These are phyloP conservation scores for Haemorhous mexicanus DNA, from an alignment of 2,113 vertebrate genomes.

Conservation along the genomic window DNA sequence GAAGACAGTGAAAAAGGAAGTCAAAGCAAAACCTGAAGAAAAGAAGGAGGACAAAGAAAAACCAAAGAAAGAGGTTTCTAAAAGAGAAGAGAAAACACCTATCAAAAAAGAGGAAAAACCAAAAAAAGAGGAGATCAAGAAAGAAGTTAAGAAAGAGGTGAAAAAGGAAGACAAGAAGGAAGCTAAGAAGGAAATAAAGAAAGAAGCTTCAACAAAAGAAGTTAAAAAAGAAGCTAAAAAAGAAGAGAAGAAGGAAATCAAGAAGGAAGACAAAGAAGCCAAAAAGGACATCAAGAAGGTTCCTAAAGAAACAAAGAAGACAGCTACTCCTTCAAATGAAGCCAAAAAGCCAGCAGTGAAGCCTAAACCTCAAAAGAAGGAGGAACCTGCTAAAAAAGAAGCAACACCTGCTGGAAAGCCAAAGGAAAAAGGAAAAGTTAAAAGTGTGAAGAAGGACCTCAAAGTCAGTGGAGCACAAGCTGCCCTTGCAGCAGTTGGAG, in stretches of 20 bases:
- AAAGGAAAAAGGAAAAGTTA: slow-evolving; percentile 87
- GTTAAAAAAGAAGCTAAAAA: slow-evolving; percentile 81
- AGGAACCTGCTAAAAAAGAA: slow-evolving; percentile 83
- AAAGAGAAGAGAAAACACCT: slow-evolving; percentile 74
- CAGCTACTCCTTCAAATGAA: slow-evolving; percentile 64
- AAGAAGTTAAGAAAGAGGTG: slow-evolving; percentile 79
- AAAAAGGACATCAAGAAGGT: slow-evolving; percentile 86
- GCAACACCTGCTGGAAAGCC: slow-evolving; percentile 70
- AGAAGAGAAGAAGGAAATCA: slow-evolving; percentile 84
- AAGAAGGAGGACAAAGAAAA: slow-evolving; percentile 89
- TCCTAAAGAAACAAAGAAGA: slow-evolving; percentile 86
- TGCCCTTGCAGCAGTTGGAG: slow-evolving; percentile 38
- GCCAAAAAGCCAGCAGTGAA: slow-evolving; percentile 82
- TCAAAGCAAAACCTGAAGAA: slow-evolving; percentile 80
- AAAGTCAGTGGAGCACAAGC: slow-evolving; percentile 70
- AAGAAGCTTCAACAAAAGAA: slow-evolving; percentile 80
- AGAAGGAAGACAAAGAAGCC: slow-evolving; percentile 87
- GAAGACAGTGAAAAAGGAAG: slow-evolving; percentile 84
- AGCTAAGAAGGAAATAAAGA: slow-evolving; percentile 78
- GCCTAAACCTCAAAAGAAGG: slow-evolving; percentile 87
- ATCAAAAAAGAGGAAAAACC: slow-evolving; percentile 77
- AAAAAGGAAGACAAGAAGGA: slow-evolving; percentile 85
- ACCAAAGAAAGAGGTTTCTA: slow-evolving; percentile 74
- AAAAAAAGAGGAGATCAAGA: slow-evolving; percentile 83
- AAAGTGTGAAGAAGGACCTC: slow-evolving; percentile 81